These are phyloP conservation scores for Lordiphosa mommai DNA, from an alignment of 1,140 invertebrate genomes.

Conservation along the genomic window DNA sequence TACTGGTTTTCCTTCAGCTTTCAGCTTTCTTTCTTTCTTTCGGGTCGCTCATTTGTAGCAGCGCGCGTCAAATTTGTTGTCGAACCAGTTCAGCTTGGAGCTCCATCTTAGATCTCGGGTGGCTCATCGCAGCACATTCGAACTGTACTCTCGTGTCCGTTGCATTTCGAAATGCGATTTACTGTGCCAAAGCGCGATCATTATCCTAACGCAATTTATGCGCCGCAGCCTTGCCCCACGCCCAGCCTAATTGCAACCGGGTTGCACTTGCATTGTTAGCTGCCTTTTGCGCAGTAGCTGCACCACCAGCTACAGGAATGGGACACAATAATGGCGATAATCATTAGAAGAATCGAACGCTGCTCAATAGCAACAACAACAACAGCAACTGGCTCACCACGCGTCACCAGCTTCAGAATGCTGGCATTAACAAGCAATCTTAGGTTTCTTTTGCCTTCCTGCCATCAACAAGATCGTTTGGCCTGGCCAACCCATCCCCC, in stretches of 20 bases:
- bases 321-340: constrained; percentile 63
- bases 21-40: constrained; percentile 24
- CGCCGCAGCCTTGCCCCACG: constrained; percentile 62
- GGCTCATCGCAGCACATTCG: constrained; percentile 36
- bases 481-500: constrained; percentile 22
- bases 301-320: constrained; percentile 26
- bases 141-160: constrained; percentile 68
- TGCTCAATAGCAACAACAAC: constrained; percentile 22
- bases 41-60: constrained; percentile 61
- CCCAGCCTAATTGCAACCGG: constrained; percentile 68
- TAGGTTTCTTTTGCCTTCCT: constrained; percentile 68
- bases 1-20: constrained; percentile 67
- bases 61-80: constrained; percentile 71
- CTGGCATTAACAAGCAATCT: constrained; percentile 59
- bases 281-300: constrained; percentile 37
- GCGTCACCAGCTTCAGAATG: constrained; percentile 34
- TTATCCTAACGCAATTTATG: constrained; percentile 79
- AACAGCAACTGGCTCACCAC: constrained; percentile 57
- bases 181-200: constrained; percentile 77
- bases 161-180: constrained; percentile 71
- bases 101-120: constrained; percentile 12
- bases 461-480: constrained; percentile 74
- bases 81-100: constrained; percentile 59
- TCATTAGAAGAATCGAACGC: constrained; percentile 59
- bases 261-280: constrained; percentile 44